These are phyloP conservation scores for Steatornis caripensis DNA, from an alignment of 2,113 vertebrate species.

Conservation along the genomic window DNA sequence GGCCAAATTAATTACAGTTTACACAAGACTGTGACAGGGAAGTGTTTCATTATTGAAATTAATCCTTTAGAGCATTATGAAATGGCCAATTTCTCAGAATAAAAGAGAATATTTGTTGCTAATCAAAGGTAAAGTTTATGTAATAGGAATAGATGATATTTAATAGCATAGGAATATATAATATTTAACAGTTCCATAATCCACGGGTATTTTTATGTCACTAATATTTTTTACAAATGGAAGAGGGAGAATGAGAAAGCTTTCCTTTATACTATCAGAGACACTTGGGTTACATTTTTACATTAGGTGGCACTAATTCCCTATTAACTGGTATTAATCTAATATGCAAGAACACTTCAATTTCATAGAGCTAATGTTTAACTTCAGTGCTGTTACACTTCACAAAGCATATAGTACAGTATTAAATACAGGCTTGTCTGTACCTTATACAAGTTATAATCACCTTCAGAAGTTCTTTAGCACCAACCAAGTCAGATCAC, in stretches of 20 bases:
- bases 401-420: neutral
- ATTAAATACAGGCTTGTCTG: neutral
- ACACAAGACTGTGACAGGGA: neutral
- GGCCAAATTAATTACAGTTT: conserved; percentile 42
- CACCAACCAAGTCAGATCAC: neutral
- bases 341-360: neutral
- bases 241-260: neutral
- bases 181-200: neutral
- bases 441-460: neutral
- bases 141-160: neutral
- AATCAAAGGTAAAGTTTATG: conserved; percentile 20
- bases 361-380: neutral
- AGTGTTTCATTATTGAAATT: conserved; percentile 8
- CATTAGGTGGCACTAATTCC: conserved; percentile 69
- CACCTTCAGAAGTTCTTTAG: neutral
- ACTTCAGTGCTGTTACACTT: neutral
- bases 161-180: neutral
- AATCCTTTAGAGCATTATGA: neutral
- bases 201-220: conserved; percentile 3
- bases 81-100: neutral
- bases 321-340: conserved; percentile 42
- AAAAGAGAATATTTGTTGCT: neutral
- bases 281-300: conserved; percentile 41
- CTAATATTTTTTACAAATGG: neutral
- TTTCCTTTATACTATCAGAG: neutral